phyloP scores from a whole-genome alignment of 2,797 vertebrate genomes.

The Kryptopterus vitreolus region DNA sequence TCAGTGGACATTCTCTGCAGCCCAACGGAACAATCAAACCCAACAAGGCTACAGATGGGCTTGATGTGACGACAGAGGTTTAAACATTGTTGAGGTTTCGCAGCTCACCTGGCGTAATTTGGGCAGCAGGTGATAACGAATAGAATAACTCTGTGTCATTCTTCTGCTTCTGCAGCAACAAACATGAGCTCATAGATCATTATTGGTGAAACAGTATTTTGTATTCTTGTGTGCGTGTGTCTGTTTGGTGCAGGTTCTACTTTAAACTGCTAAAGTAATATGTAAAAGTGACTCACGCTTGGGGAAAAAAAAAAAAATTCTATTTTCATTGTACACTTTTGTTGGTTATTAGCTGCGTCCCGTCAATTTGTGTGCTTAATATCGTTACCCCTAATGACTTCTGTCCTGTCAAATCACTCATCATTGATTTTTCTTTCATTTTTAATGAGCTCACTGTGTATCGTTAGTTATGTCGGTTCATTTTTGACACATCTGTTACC shows the following conservation, averaged over 20 bases:
- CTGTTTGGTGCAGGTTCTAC: background rate
- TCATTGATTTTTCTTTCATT: conserved; percentile 32
- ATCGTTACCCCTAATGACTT: conserved; percentile 1
- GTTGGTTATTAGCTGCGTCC: background rate
- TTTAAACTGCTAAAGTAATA: background rate
- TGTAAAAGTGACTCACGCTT: background rate
- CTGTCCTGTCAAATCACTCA: conserved; percentile 8
- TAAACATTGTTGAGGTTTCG: conserved; percentile 62
- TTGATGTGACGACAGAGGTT: conserved; percentile 73
- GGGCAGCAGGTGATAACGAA: conserved; percentile 78
- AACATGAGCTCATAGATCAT: conserved; percentile 39
- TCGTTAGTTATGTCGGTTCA: conserved; percentile 25
- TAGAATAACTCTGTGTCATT: conserved; percentile 73
- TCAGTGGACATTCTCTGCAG: conserved; percentile 74
- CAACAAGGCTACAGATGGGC: conserved; percentile 67
- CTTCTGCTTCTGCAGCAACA: conserved; percentile 70
- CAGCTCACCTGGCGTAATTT: conserved; percentile 58
- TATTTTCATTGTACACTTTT: background rate
- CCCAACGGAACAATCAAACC: conserved; percentile 84
- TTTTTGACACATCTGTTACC: conserved; percentile 39
- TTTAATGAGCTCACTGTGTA: conserved; percentile 48
- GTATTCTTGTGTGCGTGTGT: conserved; percentile 27
- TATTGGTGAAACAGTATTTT: conserved; percentile 25
- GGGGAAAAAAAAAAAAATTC: background rate
- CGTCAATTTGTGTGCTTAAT: conserved; percentile 14